phyloP scores from a whole-genome alignment of 64 coral and sea anemone genomes.

The Actinia tenebrosa region DNA sequence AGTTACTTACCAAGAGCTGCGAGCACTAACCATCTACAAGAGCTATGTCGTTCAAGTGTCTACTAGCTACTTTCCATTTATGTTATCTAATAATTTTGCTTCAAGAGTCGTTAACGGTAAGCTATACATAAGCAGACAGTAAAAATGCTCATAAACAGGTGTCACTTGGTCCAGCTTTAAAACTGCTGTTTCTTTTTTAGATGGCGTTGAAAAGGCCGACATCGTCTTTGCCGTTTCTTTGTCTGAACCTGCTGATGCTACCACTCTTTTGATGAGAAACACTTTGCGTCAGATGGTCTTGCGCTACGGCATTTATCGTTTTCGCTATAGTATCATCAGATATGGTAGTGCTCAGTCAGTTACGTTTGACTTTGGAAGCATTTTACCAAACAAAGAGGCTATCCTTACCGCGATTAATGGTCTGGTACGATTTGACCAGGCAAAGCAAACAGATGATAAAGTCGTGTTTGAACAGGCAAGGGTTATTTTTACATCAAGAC shows the following conservation, averaged over 20 bases:
- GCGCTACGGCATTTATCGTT: conserved; percentile 30
- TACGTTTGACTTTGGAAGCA: conserved; percentile 24
- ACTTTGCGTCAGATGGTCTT: conserved; percentile 14
- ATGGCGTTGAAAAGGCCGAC: not conserved
- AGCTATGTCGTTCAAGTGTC: not conserved
- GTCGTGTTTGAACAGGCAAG: not conserved
- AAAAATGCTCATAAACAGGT: no score
- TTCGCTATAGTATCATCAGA: conserved; percentile 38
- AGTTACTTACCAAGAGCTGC: not conserved
- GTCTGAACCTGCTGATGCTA: not conserved
- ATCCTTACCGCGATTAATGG: not conserved
- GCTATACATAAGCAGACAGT: not conserved
- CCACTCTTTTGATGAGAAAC: conserved; percentile 23
- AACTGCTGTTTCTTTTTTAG: not conserved
- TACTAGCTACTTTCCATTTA: not conserved
- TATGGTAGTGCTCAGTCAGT: conserved; percentile 13
- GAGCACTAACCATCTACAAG: conserved; percentile 7
- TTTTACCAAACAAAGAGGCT: not conserved
- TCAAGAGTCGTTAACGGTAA: not conserved
- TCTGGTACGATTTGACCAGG: not conserved
- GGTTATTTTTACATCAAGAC: not conserved
- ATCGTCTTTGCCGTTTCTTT: conserved; percentile 36
- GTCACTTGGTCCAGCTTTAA: not conserved
- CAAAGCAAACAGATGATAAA: not conserved
- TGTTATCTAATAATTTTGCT: not conserved